Evolutionary conservation across 2,797 vertebrate genomes (phyloP).

Genomic region (Alouatta caraya): DNA sequence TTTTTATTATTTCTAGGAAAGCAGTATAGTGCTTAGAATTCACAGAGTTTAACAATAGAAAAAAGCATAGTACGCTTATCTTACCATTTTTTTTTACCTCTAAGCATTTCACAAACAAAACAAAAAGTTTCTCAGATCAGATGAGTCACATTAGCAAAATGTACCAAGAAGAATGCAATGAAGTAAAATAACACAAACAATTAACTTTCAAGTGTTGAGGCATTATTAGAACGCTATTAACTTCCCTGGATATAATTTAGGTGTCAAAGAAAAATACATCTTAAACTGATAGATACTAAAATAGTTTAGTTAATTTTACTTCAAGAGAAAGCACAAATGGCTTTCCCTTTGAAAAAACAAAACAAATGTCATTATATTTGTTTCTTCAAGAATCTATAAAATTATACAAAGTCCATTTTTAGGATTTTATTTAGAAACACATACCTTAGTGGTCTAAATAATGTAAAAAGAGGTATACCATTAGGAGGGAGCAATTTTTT

Average conservation of each 20-base stretch:
- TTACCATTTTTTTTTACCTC: background rate
- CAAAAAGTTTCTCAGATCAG: background rate
- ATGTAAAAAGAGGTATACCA: background rate
- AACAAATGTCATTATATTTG: background rate
- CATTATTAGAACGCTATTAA: background rate
- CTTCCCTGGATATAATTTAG: constrained; percentile 2
- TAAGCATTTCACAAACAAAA: constrained; percentile 6
- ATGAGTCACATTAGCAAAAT: background rate
- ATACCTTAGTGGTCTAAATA: background rate
- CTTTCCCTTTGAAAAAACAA: background rate
- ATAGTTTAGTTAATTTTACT: background rate
- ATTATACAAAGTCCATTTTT: background rate
- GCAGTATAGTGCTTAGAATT: background rate
- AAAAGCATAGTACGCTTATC: background rate
- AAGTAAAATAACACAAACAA: constrained; percentile 37
- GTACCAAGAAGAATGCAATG: background rate
- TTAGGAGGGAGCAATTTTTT: background rate
- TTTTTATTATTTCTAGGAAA: background rate
- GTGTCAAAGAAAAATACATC: background rate
- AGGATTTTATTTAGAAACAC: background rate
- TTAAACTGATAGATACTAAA: background rate
- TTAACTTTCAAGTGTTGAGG: constrained; percentile 16
- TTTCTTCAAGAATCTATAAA: background rate
- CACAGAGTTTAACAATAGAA: background rate
- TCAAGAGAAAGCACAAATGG: background rate